A percentile compares a stretch with the other conserved stretches of the same genome.
phyloP scores from a whole-genome alignment of 2,888 invertebrate species.

The Anthrax anthrax region DNA sequence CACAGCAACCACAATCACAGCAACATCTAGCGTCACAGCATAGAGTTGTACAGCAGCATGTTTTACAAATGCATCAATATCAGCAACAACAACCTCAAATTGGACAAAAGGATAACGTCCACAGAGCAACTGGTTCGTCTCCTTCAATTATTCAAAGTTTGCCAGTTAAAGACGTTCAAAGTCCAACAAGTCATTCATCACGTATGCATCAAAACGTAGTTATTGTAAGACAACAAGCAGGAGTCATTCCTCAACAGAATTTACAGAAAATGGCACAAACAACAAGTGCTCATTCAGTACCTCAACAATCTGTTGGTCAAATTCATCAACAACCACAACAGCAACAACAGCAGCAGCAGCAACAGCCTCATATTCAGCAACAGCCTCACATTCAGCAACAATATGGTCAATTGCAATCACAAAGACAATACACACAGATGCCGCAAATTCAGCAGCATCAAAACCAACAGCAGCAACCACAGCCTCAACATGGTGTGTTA shows the following conservation, averaged over 20 bases:
- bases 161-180: constrained; percentile 3
- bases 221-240: constrained; percentile 8
- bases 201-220: constrained; percentile 10
- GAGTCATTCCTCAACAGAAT: constrained; percentile 1
- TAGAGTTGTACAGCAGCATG: constrained; percentile 8
- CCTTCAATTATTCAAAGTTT: constrained; percentile 6
- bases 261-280: not conserved
- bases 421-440: not conserved
- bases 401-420: not conserved
- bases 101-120: constrained; percentile 5
- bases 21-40: constrained; percentile 10
- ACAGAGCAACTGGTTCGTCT: constrained; percentile 3
- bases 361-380: not conserved
- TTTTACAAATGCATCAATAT: constrained; percentile 3
- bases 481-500: not conserved
- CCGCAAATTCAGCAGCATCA: constrained; percentile 1
- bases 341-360: not conserved
- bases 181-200: not conserved
- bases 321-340: constrained; percentile 1
- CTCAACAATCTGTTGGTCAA: not conserved
- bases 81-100: constrained; percentile 1
- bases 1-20: constrained; percentile 12
- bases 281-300: not conserved
- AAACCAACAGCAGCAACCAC: not conserved
- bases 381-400: constrained; percentile 3